These are phyloP conservation scores for Candidula unifasciata DNA, from an alignment of 2,888 invertebrate species.

Conservation along the genomic window DNA sequence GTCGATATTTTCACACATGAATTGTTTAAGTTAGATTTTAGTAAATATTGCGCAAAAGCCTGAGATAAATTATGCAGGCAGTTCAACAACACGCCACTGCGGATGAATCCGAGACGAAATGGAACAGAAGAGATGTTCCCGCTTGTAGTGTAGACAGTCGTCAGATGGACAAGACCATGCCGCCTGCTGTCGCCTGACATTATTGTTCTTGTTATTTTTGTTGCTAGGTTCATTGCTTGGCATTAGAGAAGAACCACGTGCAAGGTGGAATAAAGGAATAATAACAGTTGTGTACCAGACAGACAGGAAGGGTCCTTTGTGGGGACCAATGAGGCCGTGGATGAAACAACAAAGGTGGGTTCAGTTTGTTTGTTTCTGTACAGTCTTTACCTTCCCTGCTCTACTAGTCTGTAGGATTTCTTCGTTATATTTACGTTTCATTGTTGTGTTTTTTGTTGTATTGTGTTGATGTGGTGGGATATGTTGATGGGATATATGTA, in stretches of 20 bases:
- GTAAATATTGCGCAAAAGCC: not conserved
- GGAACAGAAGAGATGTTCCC: conserved; percentile 75
- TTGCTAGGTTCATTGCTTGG: conserved; percentile 41
- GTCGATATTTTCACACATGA: too few relatives aligned
- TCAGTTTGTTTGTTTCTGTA: too few relatives aligned
- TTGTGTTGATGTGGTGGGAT: too few relatives aligned
- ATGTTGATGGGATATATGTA: too few relatives aligned
- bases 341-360: not conserved
- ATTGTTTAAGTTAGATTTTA: too few relatives aligned
- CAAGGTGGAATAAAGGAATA: conserved; percentile 20
- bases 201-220: conserved; percentile 32
- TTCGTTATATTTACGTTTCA: too few relatives aligned
- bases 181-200: conserved; percentile 72
- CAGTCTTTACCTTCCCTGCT: too few relatives aligned
- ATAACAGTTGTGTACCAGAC: not conserved
- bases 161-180: conserved; percentile 77
- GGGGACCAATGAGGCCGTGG: conserved; percentile 28
- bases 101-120: conserved; percentile 69
- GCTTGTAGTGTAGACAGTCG: conserved; percentile 77
- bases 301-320: conserved; percentile 14
- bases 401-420: too few relatives aligned
- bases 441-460: too few relatives aligned
- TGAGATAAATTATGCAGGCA: not conserved
- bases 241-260: conserved; percentile 41
- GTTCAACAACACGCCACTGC: conserved; percentile 61